A percentile compares a stretch with the other conserved stretches of the same genome.
Conservation (phyloP, 35 echinoderm and acorn worm species). For the Heliocidaris tuberculata region DNA sequence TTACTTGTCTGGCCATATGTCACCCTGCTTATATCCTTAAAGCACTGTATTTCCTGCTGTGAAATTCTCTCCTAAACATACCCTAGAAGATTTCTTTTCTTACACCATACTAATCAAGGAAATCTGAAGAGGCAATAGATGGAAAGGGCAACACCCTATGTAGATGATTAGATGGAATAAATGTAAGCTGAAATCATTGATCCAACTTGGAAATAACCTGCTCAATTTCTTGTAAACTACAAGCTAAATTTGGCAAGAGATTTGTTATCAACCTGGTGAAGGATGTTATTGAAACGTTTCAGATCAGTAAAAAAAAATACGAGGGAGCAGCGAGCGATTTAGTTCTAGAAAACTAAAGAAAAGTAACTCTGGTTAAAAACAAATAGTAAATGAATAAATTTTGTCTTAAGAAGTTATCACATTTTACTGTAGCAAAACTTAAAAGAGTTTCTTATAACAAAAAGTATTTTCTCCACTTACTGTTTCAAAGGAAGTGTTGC, state of each 20-base stretch:
- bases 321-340: background rate
- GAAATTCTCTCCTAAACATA: background rate
- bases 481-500: too few relatives aligned
- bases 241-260: background rate
- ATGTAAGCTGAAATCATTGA: background rate
- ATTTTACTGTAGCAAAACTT: too few relatives aligned
- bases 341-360: too few relatives aligned
- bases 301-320: background rate
- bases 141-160: background rate
- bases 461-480: too few relatives aligned
- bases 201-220: constrained; percentile 10
- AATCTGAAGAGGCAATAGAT: background rate
- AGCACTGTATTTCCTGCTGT: background rate
- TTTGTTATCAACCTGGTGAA: background rate
- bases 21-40: background rate
- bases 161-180: background rate
- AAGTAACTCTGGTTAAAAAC: too few relatives aligned
- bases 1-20: background rate
- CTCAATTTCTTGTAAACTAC: background rate
- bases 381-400: too few relatives aligned
- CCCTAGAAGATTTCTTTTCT: background rate
- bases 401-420: too few relatives aligned
- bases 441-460: too few relatives aligned
- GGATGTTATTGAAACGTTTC: background rate
- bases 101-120: background rate